Evolutionary conservation across 2,113 vertebrate species (phyloP), one percentile per base, ranked within the genome.

Genomic region (Aviceda subcristata): DNA sequence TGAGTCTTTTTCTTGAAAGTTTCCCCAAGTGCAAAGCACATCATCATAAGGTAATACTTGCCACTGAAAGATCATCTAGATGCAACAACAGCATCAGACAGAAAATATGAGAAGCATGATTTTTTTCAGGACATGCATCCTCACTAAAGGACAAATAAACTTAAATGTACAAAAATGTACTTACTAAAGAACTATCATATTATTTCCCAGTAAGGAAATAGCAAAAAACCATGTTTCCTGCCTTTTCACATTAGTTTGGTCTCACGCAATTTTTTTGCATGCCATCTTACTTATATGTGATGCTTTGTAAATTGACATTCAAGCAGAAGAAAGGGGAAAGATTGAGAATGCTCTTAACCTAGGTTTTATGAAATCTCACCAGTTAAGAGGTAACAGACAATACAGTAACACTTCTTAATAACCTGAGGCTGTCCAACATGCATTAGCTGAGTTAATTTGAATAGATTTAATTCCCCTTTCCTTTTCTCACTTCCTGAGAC

Each of bases 61-160:
- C 26, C 29, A 34, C 29, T 97, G 88, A 96, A 60, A 96, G 85
- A 93, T 92, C 63, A 69, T 83, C 85, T 97, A 95, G 67, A 82
- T 75, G 67, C 36, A 73, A 38, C 6, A 91, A 56, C 6, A 53
- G 38, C 38, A 74, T 43, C 29, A 91, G 64, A 84, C 24, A 72
- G 75, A 96, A 94, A 96, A 94, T 81, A 84, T 2, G 63, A 88
- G 51, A 48, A 74, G 18, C 7, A 71, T 84, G 57, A 82, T 73
- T 63, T 93, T 86, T 97, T 95, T 93, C 59, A 60, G 17, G 16
- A 7, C 16, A 24, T 39, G 24, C 18, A 36, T 69, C 64, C 74
- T 95, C 88, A 80, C 59, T 56, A 88, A 97, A 97, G 76, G 89
- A 89, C 71, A 92, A 94, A 96, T 89, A 38, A 92, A 80, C 55